Evolutionary conservation across 2,797 vertebrate species (phyloP).

Genomic region (Lagorchestes hirsutus): DNA sequence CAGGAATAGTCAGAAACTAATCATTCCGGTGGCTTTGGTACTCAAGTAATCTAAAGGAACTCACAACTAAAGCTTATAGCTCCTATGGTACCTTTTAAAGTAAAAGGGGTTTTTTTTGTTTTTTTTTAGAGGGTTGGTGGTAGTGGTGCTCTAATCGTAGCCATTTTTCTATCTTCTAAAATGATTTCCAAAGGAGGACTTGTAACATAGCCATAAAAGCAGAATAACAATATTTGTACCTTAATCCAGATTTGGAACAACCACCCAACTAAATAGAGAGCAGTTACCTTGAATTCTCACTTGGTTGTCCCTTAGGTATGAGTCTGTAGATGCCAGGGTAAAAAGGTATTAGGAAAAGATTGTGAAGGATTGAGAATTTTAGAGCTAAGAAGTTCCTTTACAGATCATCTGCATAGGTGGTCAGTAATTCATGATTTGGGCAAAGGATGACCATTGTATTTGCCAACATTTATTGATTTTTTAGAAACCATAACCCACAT

Average conservation of each 20-base stretch:
- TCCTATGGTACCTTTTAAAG: background rate
- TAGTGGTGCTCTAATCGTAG: slow-evolving; percentile 4
- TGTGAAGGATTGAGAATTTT: slow-evolving; percentile 27
- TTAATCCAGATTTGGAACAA: slow-evolving; percentile 37
- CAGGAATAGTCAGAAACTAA: background rate
- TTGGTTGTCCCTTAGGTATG: background rate
- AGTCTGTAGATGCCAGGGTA: background rate
- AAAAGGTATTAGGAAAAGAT: slow-evolving; percentile 27
- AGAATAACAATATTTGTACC: background rate
- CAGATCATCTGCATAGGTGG: slow-evolving; percentile 32
- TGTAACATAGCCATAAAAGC: slow-evolving; percentile 28
- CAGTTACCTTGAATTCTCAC: background rate
- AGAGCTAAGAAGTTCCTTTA: slow-evolving; percentile 15
- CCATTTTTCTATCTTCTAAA: background rate
- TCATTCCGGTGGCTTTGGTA: slow-evolving; percentile 32
- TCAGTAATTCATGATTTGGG: slow-evolving; percentile 1
- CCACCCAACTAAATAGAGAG: slow-evolving; percentile 1
- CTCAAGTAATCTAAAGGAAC: slow-evolving; percentile 2
- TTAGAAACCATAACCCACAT: slow-evolving; percentile 39
- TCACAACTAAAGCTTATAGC: slow-evolving; percentile 6
- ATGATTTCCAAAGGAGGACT: slow-evolving; percentile 38
- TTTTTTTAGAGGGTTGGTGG: background rate
- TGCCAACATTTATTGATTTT: slow-evolving; percentile 50
- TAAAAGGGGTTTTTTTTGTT: background rate
- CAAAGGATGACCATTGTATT: background rate